Conservation (phyloP, 2,888 invertebrate genomes). For the Nomada fabriciana region DNA sequence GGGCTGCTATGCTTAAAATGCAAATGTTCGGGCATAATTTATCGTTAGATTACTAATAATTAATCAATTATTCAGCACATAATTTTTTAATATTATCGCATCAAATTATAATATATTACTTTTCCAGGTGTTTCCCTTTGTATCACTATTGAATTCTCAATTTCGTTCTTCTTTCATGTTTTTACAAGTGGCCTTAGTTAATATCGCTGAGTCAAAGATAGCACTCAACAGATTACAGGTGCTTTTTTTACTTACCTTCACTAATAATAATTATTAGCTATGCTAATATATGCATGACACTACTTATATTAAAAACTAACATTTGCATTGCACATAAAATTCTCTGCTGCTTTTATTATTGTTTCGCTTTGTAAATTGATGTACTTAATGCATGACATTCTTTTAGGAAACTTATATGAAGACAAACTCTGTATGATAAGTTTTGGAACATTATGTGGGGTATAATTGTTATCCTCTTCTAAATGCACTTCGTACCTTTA, state of each 20-base stretch:
- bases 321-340: background rate
- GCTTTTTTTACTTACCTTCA: slow-evolving; percentile 51
- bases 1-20: background rate
- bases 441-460: background rate
- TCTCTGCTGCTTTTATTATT: slow-evolving; percentile 2
- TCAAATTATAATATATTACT: slow-evolving; percentile 58
- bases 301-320: background rate
- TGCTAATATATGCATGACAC: background rate
- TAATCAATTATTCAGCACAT: background rate
- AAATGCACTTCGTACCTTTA: background rate
- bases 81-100: background rate
- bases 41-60: background rate
- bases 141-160: slow-evolving; percentile 80
- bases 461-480: background rate
- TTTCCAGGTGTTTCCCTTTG: slow-evolving; percentile 82
- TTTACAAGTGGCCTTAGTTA: slow-evolving; percentile 78
- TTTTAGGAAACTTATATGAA: background rate
- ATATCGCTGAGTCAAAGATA: slow-evolving; percentile 76
- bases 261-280: slow-evolving; percentile 39
- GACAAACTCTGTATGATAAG: background rate
- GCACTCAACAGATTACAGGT: slow-evolving; percentile 81
- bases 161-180: slow-evolving; percentile 78
- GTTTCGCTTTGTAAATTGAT: slow-evolving; percentile 3
- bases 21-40: slow-evolving; percentile 5
- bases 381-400: background rate